A percentile compares a stretch with the other conserved stretches of the same genome.
Conservation (phyloP, 1,140 invertebrate species). For the Drosophila nasuta region DNA sequence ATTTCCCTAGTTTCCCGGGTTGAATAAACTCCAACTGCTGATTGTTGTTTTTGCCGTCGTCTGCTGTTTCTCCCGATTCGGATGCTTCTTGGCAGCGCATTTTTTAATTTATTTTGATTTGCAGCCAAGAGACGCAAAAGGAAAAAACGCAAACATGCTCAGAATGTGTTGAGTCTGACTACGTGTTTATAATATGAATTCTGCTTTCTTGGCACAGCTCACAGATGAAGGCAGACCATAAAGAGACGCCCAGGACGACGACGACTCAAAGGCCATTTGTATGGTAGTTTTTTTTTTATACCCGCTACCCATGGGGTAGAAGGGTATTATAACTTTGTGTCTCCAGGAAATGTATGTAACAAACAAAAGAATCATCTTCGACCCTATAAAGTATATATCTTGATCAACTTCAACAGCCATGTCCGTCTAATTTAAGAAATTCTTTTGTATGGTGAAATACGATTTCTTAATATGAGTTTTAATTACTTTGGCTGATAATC, state of each 20-base stretch:
- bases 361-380: no score
- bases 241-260: conserved; percentile 26
- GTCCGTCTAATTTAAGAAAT: no score
- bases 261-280: conserved; percentile 53
- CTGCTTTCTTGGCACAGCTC: conserved; percentile 39
- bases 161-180: conserved; percentile 53
- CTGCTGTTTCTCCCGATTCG: not conserved
- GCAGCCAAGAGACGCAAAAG: conserved; percentile 16
- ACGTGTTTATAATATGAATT: conserved; percentile 72
- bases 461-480: no score
- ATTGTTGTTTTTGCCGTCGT: not conserved
- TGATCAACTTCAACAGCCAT: no score
- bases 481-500: no score
- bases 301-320: no score
- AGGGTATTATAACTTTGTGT: no score
- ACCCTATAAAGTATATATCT: no score
- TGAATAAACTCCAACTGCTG: conserved; percentile 31
- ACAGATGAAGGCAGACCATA: conserved; percentile 30
- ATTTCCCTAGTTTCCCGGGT: conserved; percentile 14
- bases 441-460: no score
- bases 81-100: conserved; percentile 35
- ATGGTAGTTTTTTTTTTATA: conserved; percentile 53
- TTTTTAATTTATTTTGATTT: conserved; percentile 68
- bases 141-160: conserved; percentile 43
- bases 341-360: no score